Conservation (phyloP, 1,140 invertebrate genomes). For the Temnothorax curvispinosus region DNA sequence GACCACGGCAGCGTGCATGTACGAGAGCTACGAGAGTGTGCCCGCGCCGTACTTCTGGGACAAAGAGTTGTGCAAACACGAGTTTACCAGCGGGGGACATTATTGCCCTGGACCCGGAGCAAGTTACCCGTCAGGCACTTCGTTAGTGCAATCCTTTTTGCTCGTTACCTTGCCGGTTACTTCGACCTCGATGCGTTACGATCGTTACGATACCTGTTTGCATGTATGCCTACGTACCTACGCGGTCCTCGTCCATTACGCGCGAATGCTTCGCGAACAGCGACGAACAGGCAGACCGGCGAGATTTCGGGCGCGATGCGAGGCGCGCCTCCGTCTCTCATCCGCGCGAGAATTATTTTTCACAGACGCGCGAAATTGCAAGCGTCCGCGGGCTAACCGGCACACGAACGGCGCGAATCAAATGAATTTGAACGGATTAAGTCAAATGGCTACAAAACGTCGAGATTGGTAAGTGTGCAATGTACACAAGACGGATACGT, state of each 20-base stretch:
- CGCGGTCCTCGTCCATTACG: slow-evolving; percentile 12
- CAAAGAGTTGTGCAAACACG: slow-evolving; percentile 84
- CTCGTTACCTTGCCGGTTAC: slow-evolving; percentile 77
- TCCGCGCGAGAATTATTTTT: slow-evolving; percentile 42
- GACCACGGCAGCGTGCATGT: not conserved
- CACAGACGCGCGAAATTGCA: slow-evolving; percentile 18
- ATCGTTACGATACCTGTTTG: slow-evolving; percentile 74
- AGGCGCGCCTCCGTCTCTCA: not conserved
- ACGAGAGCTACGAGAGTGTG: slow-evolving; percentile 42
- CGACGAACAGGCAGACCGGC: not conserved
- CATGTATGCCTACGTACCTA: slow-evolving; percentile 44
- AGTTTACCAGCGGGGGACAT: slow-evolving; percentile 80
- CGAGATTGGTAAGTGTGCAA: too few relatives aligned
- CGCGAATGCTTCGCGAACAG: slow-evolving; percentile 48
- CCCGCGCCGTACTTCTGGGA: slow-evolving; percentile 76
- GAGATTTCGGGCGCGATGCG: slow-evolving; percentile 30
- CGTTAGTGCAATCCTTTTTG: slow-evolving; percentile 83
- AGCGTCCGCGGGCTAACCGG: not conserved
- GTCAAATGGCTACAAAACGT: not conserved
- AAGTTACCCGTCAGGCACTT: slow-evolving; percentile 81
- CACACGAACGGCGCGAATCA: not conserved
- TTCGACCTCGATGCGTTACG: slow-evolving; percentile 77
- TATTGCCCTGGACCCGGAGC: slow-evolving; percentile 77
- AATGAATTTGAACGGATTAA: slow-evolving; percentile 5
- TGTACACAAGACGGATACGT: not conserved